Evolutionary conservation across 2,888 invertebrate genomes (phyloP).

Genomic region (Drosophila neutralis): DNA sequence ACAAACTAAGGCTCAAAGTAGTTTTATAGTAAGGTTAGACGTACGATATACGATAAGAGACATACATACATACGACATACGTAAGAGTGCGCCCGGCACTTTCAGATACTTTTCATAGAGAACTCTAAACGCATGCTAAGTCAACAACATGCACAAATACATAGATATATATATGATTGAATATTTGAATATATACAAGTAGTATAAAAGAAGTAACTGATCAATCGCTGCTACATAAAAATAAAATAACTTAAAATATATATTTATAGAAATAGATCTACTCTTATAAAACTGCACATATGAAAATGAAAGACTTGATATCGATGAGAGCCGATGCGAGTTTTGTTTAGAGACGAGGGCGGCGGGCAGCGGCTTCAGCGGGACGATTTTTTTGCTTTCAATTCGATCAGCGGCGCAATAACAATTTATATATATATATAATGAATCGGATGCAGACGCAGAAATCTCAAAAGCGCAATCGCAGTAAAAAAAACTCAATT

Average conservation of each 20-base stretch:
- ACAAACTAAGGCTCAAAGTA: constrained; percentile 28
- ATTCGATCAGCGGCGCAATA: constrained; percentile 40
- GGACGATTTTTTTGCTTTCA: constrained; percentile 32
- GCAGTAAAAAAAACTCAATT: constrained; percentile 43
- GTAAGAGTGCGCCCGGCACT: constrained; percentile 47
- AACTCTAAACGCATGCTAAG: constrained; percentile 60
- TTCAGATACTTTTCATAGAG: constrained; percentile 34
- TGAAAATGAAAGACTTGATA: constrained; percentile 43
- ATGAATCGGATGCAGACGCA: constrained; percentile 52
- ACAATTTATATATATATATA: constrained; percentile 7
- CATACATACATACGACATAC: constrained; percentile 51
- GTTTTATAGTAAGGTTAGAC: constrained; percentile 20
- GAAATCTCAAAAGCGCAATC: constrained; percentile 50
- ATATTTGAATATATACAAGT: constrained; percentile 37
- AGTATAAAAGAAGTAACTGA: constrained; percentile 17
- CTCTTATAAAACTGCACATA: constrained; percentile 49
- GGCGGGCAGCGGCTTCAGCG: constrained; percentile 15
- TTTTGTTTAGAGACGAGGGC: constrained; percentile 5
- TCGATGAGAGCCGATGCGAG: constrained; percentile 23
- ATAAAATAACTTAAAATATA: constrained; percentile 49
- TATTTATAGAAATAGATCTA: constrained; percentile 48
- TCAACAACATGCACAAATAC: constrained; percentile 62
- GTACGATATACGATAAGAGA: constrained; percentile 37
- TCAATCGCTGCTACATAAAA: constrained; percentile 25
- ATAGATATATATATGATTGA: constrained; percentile 35